Evolutionary conservation across 37 sponge, comb jelly and placozoan species (phyloP), one percentile per base, ranked within the genome.

Genomic region (Agelas oroides): DNA sequence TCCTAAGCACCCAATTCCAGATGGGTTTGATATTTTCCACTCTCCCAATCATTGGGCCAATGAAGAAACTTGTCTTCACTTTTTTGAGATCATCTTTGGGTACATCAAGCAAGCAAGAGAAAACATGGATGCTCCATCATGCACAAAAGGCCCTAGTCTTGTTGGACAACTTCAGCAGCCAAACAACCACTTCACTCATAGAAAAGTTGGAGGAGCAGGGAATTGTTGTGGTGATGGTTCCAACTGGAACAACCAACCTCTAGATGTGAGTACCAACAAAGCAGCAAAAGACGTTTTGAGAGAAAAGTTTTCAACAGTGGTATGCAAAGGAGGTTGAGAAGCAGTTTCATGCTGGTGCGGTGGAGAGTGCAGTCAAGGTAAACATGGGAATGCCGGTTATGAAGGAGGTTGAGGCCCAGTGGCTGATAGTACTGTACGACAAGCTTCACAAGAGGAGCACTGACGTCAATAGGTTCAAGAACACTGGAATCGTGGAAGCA

Each of bases 171-270:
- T 71, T 71, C 39, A 71, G 73, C 37, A 37, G 73, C 73, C 73
- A 71, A 37, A 71, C 73, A 21, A 71, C 73, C 37, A 33, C 73
- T 35, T 71, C 73, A 35, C 38, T 71, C 15, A 35, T 71, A 20
- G 40, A 71, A 37, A 34, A 15, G 14, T 15, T 66, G 69, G 69
- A 66, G 19, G n/a, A 66, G 39, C 39, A 71, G 34, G 73, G 73
- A 71, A 36, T 71, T 71, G 73, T 71, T 36, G 39, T 71, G 19
- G 40, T 71, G 15, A 36, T 34, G 23, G 34, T 71, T 71, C 73
- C 73, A 71, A 13, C 73, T 36, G 73, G 73, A 71, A 71, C 73
- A 71, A 71, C 73, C 73, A 71, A 37, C 73, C 73, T 21, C 73
- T 71, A 13, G 73, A 71, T 71, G 73, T 71, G 15, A 71, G 73